phyloP scores from a whole-genome alignment of 2,888 invertebrate species.

The Nezara viridula region DNA sequence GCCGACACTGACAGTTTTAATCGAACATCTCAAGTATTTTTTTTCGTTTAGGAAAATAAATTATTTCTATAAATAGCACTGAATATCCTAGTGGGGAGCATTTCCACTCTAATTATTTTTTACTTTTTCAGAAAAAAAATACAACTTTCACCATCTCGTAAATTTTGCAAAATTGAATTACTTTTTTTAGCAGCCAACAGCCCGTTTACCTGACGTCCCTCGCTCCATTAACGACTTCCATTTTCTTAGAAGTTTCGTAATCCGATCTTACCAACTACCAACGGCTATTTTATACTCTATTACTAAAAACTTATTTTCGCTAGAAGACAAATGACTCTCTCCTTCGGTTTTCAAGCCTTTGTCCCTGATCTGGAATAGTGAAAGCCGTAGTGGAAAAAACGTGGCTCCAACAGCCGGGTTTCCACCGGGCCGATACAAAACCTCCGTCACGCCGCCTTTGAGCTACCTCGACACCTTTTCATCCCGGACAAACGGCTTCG shows the following conservation, averaged over 20 bases:
- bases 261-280: not conserved
- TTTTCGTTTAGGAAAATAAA: too few species aligned
- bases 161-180: not conserved
- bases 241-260: not conserved
- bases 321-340: conserved; percentile 18
- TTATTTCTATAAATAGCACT: too few species aligned
- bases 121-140: not conserved
- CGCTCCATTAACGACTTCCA: not conserved
- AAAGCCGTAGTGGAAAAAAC: not conserved
- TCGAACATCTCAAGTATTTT: too few species aligned
- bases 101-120: not conserved
- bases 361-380: not conserved
- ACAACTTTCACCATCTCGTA: not conserved
- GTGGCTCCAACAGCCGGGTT: not conserved
- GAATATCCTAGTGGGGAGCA: rapidly evolving
- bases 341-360: not conserved
- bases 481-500: not conserved
- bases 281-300: not conserved
- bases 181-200: not conserved
- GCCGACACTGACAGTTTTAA: too few species aligned
- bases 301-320: conserved; percentile 10
- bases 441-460: not conserved
- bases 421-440: not conserved
- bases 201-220: not conserved
- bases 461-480: not conserved